phyloP scores from a whole-genome alignment of 2,113 vertebrate genomes.

The Ceratotherium simum region DNA sequence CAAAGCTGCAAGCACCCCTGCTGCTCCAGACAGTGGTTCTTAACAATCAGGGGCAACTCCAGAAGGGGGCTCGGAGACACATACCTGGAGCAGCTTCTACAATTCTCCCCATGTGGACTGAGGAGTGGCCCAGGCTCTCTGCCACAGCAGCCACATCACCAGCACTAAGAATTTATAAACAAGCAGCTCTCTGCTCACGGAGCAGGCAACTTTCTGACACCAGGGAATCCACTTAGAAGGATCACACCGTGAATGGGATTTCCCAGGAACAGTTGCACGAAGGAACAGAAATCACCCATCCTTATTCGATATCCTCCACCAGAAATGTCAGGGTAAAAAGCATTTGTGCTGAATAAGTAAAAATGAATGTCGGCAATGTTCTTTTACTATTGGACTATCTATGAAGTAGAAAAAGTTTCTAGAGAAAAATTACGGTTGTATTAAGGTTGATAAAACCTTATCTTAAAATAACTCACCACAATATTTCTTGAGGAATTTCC shows the following conservation, averaged over 20 bases:
- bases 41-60: fast-evolving
- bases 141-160: background rate
- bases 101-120: background rate
- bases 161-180: background rate
- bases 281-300: background rate
- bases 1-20: background rate
- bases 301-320: background rate
- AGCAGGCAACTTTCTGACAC: background rate
- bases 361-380: background rate
- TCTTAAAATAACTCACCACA: conserved; percentile 84
- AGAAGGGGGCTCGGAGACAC: background rate
- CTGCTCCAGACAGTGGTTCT: background rate
- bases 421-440: background rate
- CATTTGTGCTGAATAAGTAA: background rate
- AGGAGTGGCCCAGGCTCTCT: no score
- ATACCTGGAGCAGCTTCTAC: background rate
- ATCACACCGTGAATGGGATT: fast-evolving
- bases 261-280: background rate
- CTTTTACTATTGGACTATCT: background rate
- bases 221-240: background rate
- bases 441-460: background rate
- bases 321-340: background rate
- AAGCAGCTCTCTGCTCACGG: background rate
- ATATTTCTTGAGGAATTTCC: conserved; percentile 63
- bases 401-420: background rate